phyloP scores from a whole-genome alignment of 2,113 vertebrate genomes.

The Thunnus thynnus region DNA sequence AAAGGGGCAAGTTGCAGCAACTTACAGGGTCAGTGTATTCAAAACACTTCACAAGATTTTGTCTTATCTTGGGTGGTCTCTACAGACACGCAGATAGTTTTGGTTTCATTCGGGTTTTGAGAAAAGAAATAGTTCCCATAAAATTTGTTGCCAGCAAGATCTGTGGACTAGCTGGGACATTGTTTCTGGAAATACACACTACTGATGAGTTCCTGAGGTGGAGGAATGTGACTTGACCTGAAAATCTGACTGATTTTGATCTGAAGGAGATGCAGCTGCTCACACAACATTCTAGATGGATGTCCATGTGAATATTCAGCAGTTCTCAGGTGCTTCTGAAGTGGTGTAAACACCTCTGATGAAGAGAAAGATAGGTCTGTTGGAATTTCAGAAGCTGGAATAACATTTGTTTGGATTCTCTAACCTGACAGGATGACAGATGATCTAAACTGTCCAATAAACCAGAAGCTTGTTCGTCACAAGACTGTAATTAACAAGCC shows the following conservation, averaged over 20 bases:
- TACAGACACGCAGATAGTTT: not conserved
- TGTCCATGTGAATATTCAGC: not conserved
- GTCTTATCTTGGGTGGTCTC: too few relatives aligned
- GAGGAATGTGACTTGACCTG: too few relatives aligned
- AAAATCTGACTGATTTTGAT: too few relatives aligned
- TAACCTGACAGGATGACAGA: conserved; percentile 14
- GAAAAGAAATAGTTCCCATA: not conserved
- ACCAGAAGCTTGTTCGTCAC: not conserved
- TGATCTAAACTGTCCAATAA: not conserved
- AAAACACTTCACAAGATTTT: too few relatives aligned
- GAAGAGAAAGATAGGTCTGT: not conserved
- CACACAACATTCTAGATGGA: too few relatives aligned
- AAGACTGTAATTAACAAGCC: not conserved
- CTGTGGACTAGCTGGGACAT: not conserved
- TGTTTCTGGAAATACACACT: too few relatives aligned
- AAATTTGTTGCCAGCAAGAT: not conserved
- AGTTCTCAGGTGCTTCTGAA: not conserved
- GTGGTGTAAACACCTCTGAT: not conserved
- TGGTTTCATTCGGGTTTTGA: not conserved
- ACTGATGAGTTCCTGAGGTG: too few relatives aligned
- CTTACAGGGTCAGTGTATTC: not conserved
- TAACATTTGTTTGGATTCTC: conserved; percentile 1
- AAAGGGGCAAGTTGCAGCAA: not conserved
- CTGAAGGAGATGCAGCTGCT: too few relatives aligned
- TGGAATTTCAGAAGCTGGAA: conserved; percentile 1